Conservation (phyloP, 2,888 invertebrate genomes). For the Drosophila pegasa region DNA sequence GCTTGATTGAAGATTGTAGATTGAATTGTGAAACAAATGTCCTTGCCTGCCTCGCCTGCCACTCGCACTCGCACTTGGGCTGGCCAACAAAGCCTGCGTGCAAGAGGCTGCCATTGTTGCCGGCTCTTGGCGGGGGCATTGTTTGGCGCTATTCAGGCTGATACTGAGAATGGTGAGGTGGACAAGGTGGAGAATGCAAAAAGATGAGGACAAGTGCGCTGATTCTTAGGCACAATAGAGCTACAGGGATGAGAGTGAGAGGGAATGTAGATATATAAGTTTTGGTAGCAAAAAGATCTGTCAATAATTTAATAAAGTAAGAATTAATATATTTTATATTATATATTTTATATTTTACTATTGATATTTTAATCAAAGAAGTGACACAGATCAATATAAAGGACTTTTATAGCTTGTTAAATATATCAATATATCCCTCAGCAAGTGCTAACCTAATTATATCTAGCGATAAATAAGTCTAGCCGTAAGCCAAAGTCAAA, state of each 20-base stretch:
- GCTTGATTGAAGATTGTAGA: constrained; percentile 61
- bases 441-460: constrained; percentile 35
- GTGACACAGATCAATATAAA: no score
- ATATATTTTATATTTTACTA: neutral
- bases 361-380: neutral
- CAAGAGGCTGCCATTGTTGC: constrained; percentile 43
- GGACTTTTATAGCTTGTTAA: no score
- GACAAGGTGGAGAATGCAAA: constrained; percentile 3
- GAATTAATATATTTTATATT: neutral
- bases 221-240: constrained; percentile 36
- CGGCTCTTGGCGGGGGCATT: constrained; percentile 33
- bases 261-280: neutral
- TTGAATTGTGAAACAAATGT: constrained; percentile 61
- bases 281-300: neutral
- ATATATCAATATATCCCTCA: neutral
- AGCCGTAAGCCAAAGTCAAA: constrained; percentile 11
- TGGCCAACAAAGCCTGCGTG: constrained; percentile 26
- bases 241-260: constrained; percentile 43
- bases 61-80: constrained; percentile 10
- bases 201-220: constrained; percentile 24
- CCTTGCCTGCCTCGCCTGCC: constrained; percentile 30
- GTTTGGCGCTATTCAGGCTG: constrained; percentile 44
- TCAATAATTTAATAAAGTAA: neutral
- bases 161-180: constrained; percentile 18
- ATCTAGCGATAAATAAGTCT: constrained; percentile 9